A percentile compares a stretch with the other conserved stretches of the same genome.
phyloP scores from a whole-genome alignment of 2,797 vertebrate genomes.

The Silurus lanzhouensis region DNA sequence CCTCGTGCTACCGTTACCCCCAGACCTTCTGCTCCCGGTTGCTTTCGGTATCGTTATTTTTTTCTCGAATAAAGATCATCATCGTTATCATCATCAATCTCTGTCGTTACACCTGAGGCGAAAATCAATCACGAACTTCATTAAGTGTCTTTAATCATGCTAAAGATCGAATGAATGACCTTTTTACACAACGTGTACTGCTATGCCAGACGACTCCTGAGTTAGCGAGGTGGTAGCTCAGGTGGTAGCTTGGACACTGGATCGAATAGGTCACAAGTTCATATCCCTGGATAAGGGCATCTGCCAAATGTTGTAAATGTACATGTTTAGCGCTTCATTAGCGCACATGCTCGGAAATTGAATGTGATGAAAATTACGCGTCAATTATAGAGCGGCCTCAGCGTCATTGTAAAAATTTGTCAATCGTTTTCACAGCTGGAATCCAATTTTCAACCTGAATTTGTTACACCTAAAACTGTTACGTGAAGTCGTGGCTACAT shows the following conservation, averaged over 20 bases:
- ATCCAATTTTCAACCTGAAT: no score
- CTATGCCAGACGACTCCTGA: background rate
- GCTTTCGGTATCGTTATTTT: background rate
- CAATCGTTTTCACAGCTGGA: no score
- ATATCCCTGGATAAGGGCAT: no score
- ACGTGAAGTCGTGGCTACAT: no score
- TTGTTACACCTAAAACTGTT: no score
- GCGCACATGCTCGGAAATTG: background rate
- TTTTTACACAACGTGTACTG: background rate
- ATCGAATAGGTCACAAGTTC: no score
- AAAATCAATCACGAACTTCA: background rate
- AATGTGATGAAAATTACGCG: no score
- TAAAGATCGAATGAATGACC: background rate
- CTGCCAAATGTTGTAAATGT: no score
- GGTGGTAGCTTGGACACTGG: no score
- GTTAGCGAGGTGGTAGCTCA: no score
- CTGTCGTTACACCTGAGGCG: background rate
- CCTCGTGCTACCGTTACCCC: background rate
- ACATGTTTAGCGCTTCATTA: background rate
- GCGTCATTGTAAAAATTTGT: background rate
- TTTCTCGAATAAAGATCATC: background rate
- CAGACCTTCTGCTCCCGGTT: background rate
- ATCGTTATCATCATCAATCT: background rate
- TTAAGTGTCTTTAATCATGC: background rate
- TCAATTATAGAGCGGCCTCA: no score